These are phyloP conservation scores for Hypolimnas misippus DNA, from an alignment of 2,888 invertebrate species.

Conservation along the genomic window DNA sequence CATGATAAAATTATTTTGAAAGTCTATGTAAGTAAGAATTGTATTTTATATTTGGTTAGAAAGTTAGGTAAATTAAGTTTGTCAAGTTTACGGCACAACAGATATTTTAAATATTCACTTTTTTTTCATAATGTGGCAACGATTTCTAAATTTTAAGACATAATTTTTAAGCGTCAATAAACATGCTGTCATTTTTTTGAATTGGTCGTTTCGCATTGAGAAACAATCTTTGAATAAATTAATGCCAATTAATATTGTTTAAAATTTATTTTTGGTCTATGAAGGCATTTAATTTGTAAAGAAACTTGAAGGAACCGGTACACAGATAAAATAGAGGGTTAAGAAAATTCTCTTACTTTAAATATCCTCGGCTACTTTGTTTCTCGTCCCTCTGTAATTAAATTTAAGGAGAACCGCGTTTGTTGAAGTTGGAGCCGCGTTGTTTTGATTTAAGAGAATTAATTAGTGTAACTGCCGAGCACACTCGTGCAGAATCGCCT, in stretches of 20 bases:
- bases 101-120: no score
- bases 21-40: no score
- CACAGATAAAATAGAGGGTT: slow-evolving; percentile 26
- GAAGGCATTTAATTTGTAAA: not conserved
- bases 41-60: no score
- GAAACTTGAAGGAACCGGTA: slow-evolving; percentile 11
- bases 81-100: no score
- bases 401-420: slow-evolving; percentile 66
- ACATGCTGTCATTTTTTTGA: no score
- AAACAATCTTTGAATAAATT: not conserved
- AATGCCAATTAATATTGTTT: not conserved
- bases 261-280: not conserved
- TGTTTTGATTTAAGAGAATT: slow-evolving; percentile 77
- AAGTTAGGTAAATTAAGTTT: no score
- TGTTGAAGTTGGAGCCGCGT: slow-evolving; percentile 60
- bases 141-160: no score
- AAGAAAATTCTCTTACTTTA: slow-evolving; percentile 47
- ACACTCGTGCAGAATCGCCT: slow-evolving; percentile 54
- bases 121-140: no score
- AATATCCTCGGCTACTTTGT: slow-evolving; percentile 66
- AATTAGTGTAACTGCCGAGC: slow-evolving; percentile 66
- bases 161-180: no score
- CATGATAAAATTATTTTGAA: no score
- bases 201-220: no score
- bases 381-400: slow-evolving; percentile 66